phyloP scores from a whole-genome alignment of 2,888 invertebrate genomes.

The Tolmerus cingulatus region DNA sequence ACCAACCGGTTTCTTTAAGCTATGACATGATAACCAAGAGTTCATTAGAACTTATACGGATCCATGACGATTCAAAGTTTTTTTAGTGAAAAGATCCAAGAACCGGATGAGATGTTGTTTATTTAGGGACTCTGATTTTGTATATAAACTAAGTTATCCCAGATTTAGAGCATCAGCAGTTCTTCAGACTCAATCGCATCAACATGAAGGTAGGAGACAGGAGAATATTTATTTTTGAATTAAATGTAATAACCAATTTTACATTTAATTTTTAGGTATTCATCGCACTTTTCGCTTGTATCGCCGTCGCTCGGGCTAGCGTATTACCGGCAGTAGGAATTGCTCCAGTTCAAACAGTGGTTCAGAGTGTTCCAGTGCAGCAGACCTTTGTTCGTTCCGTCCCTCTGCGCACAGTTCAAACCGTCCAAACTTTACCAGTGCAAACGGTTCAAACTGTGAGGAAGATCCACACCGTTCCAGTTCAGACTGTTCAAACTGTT shows the following conservation, averaged over 20 bases:
- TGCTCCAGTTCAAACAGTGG: background rate
- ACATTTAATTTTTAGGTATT: background rate
- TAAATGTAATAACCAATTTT: background rate
- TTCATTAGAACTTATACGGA: slow-evolving; percentile 13
- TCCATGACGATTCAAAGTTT: background rate
- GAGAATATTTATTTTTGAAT: background rate
- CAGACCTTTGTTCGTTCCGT: background rate
- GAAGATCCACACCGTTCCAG: background rate
- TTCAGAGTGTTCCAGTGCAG: background rate
- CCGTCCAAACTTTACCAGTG: background rate
- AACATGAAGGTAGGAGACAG: slow-evolving; percentile 1
- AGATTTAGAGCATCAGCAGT: slow-evolving; percentile 6
- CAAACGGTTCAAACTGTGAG: background rate
- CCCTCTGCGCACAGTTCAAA: background rate
- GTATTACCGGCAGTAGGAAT: background rate
- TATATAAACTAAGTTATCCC: background rate
- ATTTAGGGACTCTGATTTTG: background rate
- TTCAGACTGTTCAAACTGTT: background rate
- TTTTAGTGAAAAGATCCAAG: background rate
- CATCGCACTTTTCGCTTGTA: slow-evolving; percentile 3
- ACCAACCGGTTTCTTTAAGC: background rate
- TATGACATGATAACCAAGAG: background rate
- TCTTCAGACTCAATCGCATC: background rate
- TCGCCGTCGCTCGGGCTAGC: background rate
- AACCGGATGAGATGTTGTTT: slow-evolving; percentile 6